Conservation (phyloP, 2,888 invertebrate species). For the Leucoma salicis region DNA sequence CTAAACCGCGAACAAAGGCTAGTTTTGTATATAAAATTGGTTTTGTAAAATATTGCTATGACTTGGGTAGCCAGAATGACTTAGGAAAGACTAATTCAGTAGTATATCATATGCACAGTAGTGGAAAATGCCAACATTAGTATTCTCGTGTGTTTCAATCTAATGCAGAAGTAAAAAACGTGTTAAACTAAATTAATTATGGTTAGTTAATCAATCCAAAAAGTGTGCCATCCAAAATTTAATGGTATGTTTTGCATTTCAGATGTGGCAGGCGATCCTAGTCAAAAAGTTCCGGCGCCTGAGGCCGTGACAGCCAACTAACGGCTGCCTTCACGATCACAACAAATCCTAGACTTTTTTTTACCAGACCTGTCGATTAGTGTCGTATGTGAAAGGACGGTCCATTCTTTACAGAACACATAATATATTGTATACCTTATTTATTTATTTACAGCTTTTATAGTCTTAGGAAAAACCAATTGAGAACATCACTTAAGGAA, state of each 20-base stretch:
- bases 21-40: too few species aligned
- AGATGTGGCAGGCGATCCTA: constrained; percentile 57
- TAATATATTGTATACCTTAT: constrained; percentile 9
- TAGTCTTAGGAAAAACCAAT: neutral
- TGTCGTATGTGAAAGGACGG: constrained; percentile 26
- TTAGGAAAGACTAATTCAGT: too few species aligned
- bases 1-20: too few species aligned
- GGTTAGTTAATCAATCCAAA: too few species aligned
- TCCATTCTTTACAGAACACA: constrained; percentile 10
- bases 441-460: constrained; percentile 2
- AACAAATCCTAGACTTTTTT: constrained; percentile 57
- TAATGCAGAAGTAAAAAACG: too few species aligned
- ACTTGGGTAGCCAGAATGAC: too few species aligned
- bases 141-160: too few species aligned
- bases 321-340: constrained; percentile 30
- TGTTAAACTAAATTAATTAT: too few species aligned
- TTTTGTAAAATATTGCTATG: too few species aligned
- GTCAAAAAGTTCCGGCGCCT: constrained; percentile 46
- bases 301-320: constrained; percentile 63
- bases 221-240: too few species aligned
- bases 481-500: constrained; percentile 9
- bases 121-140: too few species aligned
- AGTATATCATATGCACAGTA: too few species aligned
- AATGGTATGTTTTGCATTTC: constrained; percentile 13
- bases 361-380: constrained; percentile 49